Evolutionary conservation across 2,888 invertebrate genomes (phyloP), one percentile per base, ranked within the genome.

Genomic region (Cyclophora albipunctata): DNA sequence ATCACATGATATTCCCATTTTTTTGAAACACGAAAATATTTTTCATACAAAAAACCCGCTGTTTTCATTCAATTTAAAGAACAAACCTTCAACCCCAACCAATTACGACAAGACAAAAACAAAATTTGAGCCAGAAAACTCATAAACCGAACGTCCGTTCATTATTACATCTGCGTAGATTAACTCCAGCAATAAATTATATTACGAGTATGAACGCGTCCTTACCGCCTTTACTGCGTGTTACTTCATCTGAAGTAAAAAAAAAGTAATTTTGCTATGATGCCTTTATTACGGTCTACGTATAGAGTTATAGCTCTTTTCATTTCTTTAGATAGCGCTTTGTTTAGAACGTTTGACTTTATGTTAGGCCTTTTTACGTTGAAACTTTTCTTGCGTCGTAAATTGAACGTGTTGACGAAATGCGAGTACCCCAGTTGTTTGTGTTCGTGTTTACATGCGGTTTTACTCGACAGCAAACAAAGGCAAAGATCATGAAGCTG

Each of bases 251-350:
- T 64, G 55, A 55, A 65, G 67, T 70, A 72, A 74, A 75, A 71
- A 75, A 71, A 75, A 75, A 73, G 73, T 72, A 69, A 75, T 75
- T 71, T 67, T 58, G 70, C 67, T 69, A 75, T 72, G 71, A 76
- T 68, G 74, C 64, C 71, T 75, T 75, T 76, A 76, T 73, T 69
- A 73, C 73, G 64, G 67, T 62, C 67, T 60, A 64, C 63, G 54
- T 69, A 75, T 71, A 67, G 69, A 75, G 71, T 75, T 74, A 75
- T 70, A 60, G 64, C 65, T 59, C 59, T 64, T 68, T 67, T 67
- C 73, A 66, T 70, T 72, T 66, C 62, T 60, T 62, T 60, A 70
- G 67, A 73, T 68, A 67, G 70, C 59, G 62, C 65, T 74, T 72
- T 73, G 73, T 72, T 67, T 69, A 60, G 62, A 57, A 56, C 58